Conservation (phyloP, 2,797 vertebrate species). For the Miopithecus talapoin region DNA sequence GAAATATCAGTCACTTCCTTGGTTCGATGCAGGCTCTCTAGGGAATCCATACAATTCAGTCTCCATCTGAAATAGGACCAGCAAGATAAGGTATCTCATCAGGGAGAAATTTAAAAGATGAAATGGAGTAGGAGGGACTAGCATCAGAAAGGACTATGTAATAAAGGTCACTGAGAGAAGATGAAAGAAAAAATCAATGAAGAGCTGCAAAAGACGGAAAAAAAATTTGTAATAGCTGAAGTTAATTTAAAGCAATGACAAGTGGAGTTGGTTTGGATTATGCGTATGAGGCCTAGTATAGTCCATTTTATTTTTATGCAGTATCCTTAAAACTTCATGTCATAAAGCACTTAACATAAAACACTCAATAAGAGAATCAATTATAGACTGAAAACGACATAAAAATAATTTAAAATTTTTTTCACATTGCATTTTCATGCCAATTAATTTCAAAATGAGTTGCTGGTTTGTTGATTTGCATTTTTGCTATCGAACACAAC, state of each 20-base stretch:
- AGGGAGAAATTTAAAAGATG: conserved; percentile 82
- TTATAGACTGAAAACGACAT: conserved; percentile 61
- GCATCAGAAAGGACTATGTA: background rate
- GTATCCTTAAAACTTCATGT: conserved; percentile 53
- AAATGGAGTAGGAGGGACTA: conserved; percentile 80
- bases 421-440: conserved; percentile 58
- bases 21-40: conserved; percentile 81
- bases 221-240: conserved; percentile 58
- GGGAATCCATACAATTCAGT: conserved; percentile 84
- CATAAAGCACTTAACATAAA: conserved; percentile 73
- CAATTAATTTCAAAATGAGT: conserved; percentile 62
- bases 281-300: background rate
- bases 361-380: conserved; percentile 66
- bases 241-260: conserved; percentile 66
- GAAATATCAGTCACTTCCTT: conserved; percentile 81
- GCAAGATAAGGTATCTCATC: conserved; percentile 78
- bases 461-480: conserved; percentile 31
- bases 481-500: conserved; percentile 1
- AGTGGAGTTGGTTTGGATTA: conserved; percentile 51
- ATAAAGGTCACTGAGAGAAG: conserved; percentile 55
- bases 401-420: conserved; percentile 63
- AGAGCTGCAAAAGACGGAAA: conserved; percentile 40
- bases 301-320: conserved; percentile 66
- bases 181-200: conserved; percentile 42
- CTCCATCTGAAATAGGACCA: conserved; percentile 77